Percentiles rank a stretch among this genome's conserved stretches.
phyloP scores from a whole-genome alignment of 2,888 invertebrate genomes.

The Octodonta nipae region DNA sequence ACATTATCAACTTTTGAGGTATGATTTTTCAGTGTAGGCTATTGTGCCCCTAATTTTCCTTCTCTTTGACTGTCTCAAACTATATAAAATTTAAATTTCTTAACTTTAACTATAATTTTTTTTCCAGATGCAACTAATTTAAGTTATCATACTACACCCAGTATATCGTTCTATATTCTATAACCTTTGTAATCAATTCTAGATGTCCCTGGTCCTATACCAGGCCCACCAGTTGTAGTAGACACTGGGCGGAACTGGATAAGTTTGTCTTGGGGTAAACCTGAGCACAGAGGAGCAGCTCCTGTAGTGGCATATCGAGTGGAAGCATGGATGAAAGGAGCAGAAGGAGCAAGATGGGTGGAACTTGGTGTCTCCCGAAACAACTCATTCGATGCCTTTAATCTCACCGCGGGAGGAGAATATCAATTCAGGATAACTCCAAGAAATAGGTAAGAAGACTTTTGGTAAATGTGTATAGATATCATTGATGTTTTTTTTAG shows the following conservation, averaged over 20 bases:
- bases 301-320: slow-evolving; percentile 67
- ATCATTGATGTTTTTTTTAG: slow-evolving; percentile 25
- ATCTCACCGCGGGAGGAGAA: slow-evolving; percentile 61
- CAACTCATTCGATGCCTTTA: slow-evolving; percentile 71
- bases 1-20: too few relatives aligned
- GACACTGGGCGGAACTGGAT: slow-evolving; percentile 78
- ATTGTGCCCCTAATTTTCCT: too few relatives aligned
- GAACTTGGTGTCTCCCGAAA: slow-evolving; percentile 70
- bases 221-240: slow-evolving; percentile 59
- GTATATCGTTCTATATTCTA: too few relatives aligned
- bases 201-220: slow-evolving; percentile 74
- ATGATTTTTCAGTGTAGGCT: too few relatives aligned
- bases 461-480: too few relatives aligned
- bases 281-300: slow-evolving; percentile 51
- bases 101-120: too few relatives aligned
- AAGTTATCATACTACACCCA: too few relatives aligned
- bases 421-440: slow-evolving; percentile 83
- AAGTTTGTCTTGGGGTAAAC: slow-evolving; percentile 71
- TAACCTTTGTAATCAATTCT: too few relatives aligned
- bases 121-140: too few relatives aligned
- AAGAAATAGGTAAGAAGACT: slow-evolving; percentile 53
- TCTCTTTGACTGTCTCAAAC: too few relatives aligned
- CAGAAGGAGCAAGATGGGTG: slow-evolving; percentile 68
- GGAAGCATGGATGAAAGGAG: slow-evolving; percentile 67
- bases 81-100: too few relatives aligned